Evolutionary conservation across 1,140 invertebrate species (phyloP).

Genomic region (Limonius californicus): DNA sequence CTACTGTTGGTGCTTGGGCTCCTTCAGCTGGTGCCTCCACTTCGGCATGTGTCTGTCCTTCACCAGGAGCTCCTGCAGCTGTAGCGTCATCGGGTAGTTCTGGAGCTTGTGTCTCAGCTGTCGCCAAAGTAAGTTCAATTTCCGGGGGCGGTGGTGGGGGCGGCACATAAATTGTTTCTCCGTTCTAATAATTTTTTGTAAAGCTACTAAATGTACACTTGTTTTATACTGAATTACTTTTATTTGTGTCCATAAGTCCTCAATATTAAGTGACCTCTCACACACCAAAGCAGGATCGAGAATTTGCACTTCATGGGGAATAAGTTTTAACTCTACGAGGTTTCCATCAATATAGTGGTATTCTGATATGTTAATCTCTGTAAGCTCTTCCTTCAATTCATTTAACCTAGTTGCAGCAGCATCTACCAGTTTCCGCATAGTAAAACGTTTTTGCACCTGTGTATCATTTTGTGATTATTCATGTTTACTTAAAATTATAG

Average conservation of each 20-base stretch:
- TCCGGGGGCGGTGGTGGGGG: constrained; percentile 15
- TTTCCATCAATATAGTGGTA: constrained; percentile 60
- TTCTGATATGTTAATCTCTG: constrained; percentile 49
- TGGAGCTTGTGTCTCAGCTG: neutral
- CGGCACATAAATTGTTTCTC: constrained; percentile 21
- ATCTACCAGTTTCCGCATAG: constrained; percentile 39
- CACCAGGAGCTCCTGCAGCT: neutral
- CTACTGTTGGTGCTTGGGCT: neutral
- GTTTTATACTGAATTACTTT: constrained; percentile 25
- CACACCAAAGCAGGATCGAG: constrained; percentile 40
- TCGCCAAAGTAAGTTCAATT: neutral
- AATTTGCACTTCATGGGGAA: constrained; percentile 52
- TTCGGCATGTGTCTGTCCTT: neutral
- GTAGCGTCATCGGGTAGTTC: neutral
- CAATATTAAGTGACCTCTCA: constrained; percentile 31
- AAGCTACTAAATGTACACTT: neutral
- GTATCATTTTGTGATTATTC: neutral
- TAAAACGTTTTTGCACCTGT: constrained; percentile 38
- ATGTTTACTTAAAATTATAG: neutral
- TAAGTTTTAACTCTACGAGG: constrained; percentile 57
- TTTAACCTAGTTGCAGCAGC: constrained; percentile 36
- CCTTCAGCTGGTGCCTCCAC: neutral
- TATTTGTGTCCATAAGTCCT: constrained; percentile 38
- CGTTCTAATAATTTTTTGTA: constrained; percentile 20
- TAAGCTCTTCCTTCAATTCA: constrained; percentile 48